Evolutionary conservation across 2,797 vertebrate genomes (phyloP), one percentile per base, ranked within the genome.

Genomic region (Falco naumanni): DNA sequence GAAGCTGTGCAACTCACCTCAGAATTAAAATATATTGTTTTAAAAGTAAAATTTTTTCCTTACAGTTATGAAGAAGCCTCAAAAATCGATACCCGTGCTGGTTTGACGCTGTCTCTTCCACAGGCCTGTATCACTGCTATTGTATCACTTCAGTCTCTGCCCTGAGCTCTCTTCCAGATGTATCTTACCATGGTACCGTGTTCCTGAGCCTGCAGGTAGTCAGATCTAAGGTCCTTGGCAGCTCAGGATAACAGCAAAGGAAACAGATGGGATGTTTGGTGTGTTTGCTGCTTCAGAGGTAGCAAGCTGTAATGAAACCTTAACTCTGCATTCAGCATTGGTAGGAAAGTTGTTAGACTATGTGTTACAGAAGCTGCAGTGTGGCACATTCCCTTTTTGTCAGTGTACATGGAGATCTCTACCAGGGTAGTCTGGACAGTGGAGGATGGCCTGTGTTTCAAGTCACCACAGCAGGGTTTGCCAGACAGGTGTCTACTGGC

Each of bases 191-290:
- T 25, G 5, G 8, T n/a, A 8, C 16, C 5, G 0, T 21, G 64
- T 61, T 85, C 39, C 76, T 51, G 80, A 90, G 47, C 66, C 70
- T 89, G 78, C 60, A 34, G 80, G 21, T n/a, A 84, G 71, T 79
- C 43, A 65, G n/a, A 22, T 77, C 6, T 16, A 3, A 85, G 63
- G 47, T 53, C n/a, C 25, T 53, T 78, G 34, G 39, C 65, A 37
- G 57, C 31, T 81, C n/a, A 15, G 71, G 77, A 11, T 61, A 65
- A 71, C 37, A 83, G 43, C 75, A 20, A 63, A 70, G 24, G 50
- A 57, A 65, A n/a, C 6, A 71, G 65, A 29, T 85, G 43, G 63
- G 63, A 33, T 50, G 16, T 56, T 68, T 26, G 15, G 11, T 70
- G 72, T 59, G 56, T 11, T 2, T 84, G 53, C 72, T 43, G 0